Evolutionary conservation across 2,113 vertebrate genomes (phyloP), one percentile per base, ranked within the genome.

Genomic region (Salvelinus alpinus): DNA sequence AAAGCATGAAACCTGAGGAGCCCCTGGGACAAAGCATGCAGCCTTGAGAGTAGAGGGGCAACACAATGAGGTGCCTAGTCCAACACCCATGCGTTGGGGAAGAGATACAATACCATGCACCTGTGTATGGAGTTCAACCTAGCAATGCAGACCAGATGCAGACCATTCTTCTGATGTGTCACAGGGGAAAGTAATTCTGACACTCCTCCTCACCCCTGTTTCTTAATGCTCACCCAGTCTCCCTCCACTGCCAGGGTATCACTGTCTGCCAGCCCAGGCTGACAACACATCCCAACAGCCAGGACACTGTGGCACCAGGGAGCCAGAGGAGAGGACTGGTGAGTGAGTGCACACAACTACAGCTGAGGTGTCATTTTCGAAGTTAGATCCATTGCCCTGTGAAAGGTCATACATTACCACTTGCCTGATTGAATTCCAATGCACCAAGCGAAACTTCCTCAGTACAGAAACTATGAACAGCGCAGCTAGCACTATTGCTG

Each of bases 121-220:
- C 79, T 44, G 38, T 44, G 38, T 44, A 11, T 86, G 81, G 57
- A 38, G 59, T 34, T 34, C 54, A 29, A 22, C n/a, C 18, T 16
- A 80, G 74, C 70, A 73, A 72, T 48, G 74, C 16, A 64, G 31
- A 13, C 57, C 57, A 60, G 71, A 72, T 47, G 74, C 16, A 64
- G 31, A 16, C 59, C 59, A 62, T 62, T n/a, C 5, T 16, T 54
- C 59, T 22, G 59, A 24, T n/a, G 9, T 24, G n/a, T 22, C 18
- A 62, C 59, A 62, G n/a, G 59, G n/a, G 59, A 62, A 22, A 24
- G 16, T 44, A 0, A 47, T 16, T 70, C n/a, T 60, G 38, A 44
- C 54, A 80, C 9, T 44, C 64, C 67, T 14, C 29, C 70, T 74
- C 51, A 60, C 75, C 71, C 59, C 48, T 8, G 1, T 64, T 67